phyloP scores from a whole-genome alignment of 1,140 invertebrate genomes.

The Brachionus manjavacas region DNA sequence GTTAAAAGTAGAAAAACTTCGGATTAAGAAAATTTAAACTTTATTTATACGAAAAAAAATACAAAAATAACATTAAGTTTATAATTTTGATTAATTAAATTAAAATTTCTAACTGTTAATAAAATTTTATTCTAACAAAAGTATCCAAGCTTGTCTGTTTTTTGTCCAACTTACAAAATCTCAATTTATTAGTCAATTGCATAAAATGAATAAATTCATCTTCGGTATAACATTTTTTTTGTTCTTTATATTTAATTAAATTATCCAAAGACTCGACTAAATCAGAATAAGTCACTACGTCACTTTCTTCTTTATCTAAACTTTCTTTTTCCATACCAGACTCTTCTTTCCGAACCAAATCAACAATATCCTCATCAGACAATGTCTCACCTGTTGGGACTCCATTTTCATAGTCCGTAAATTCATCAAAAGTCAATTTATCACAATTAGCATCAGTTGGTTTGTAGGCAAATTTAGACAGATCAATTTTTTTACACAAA shows the following conservation, averaged over 20 bases:
- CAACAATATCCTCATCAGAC: background rate
- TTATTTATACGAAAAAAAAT: background rate
- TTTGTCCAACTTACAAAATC: background rate
- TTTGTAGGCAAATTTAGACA: background rate
- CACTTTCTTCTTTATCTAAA: background rate
- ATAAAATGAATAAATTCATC: background rate
- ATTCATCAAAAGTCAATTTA: background rate
- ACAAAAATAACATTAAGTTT: background rate
- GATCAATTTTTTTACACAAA: background rate
- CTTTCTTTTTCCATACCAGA: background rate
- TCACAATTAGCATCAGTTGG: background rate
- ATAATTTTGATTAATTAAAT: background rate
- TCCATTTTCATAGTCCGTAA: background rate
- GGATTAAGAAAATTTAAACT: background rate
- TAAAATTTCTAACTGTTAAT: background rate
- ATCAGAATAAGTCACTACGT: background rate
- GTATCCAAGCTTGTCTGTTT: background rate
- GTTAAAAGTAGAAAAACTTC: background rate
- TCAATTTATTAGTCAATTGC: background rate
- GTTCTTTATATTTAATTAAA: background rate
- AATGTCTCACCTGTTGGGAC: background rate
- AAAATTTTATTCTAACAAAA: background rate
- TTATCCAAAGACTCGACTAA: background rate
- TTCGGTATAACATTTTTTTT: background rate
- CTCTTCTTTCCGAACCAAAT: background rate